Evolutionary conservation across 2,888 invertebrate species (phyloP).

Genomic region (Alcis repandata): DNA sequence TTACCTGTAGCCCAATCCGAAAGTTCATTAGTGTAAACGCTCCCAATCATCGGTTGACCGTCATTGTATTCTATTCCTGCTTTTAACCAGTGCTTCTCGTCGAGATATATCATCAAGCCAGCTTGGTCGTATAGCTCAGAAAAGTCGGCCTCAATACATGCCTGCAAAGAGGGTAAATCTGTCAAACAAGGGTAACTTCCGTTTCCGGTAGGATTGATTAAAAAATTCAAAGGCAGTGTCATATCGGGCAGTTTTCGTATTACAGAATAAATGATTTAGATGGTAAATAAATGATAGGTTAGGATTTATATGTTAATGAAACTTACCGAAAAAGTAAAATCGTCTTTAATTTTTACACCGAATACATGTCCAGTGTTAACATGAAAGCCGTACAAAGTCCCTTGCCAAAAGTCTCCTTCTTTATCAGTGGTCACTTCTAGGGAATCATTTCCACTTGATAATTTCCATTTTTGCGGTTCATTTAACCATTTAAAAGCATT

Average conservation of each 20-base stretch:
- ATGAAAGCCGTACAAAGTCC: slow-evolving; percentile 70
- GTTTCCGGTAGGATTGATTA: not conserved
- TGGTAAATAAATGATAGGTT: no score
- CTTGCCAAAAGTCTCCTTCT: slow-evolving; percentile 76
- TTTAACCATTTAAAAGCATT: slow-evolving; percentile 70
- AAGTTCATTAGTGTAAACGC: slow-evolving; percentile 68
- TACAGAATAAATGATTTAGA: no score
- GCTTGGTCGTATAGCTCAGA: slow-evolving; percentile 75
- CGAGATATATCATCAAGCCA: slow-evolving; percentile 74
- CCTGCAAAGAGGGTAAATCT: slow-evolving; percentile 50
- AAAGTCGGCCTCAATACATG: slow-evolving; percentile 71
- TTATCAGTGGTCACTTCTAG: slow-evolving; percentile 65
- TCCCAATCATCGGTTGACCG: slow-evolving; percentile 74
- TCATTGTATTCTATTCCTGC: slow-evolving; percentile 77
- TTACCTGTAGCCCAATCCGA: slow-evolving; percentile 72
- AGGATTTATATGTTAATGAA: no score
- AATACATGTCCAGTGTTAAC: slow-evolving; percentile 70
- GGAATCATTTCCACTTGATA: slow-evolving; percentile 41
- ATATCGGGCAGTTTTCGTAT: no score
- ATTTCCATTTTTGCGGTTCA: slow-evolving; percentile 65
- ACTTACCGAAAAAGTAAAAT: slow-evolving; percentile 70
- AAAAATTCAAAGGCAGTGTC: no score
- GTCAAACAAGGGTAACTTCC: not conserved
- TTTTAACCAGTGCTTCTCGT: slow-evolving; percentile 77
- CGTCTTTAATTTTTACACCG: slow-evolving; percentile 63